phyloP scores from a whole-genome alignment of 2,888 invertebrate genomes.

The Hedya salicella region DNA sequence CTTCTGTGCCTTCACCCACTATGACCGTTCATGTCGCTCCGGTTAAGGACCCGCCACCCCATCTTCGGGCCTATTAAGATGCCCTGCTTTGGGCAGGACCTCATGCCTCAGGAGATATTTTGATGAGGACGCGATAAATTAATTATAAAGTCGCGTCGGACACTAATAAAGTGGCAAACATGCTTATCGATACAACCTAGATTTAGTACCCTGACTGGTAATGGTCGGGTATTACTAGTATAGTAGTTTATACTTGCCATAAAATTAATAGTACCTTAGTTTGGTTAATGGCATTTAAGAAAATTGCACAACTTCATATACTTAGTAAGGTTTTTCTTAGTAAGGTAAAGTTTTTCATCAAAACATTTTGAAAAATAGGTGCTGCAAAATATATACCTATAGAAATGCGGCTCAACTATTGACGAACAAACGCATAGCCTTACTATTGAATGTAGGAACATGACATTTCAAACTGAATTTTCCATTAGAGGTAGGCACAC shows the following conservation, averaged over 20 bases:
- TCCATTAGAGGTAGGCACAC: too few species aligned
- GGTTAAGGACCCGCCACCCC: slow-evolving; percentile 48
- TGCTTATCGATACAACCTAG: slow-evolving; percentile 67
- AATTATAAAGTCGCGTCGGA: slow-evolving; percentile 67
- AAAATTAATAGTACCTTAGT: slow-evolving; percentile 9
- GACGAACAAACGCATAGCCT: too few species aligned
- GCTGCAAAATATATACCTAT: too few species aligned
- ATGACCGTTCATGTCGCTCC: slow-evolving; percentile 41
- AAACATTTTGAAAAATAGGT: too few species aligned
- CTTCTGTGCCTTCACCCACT: slow-evolving; percentile 34
- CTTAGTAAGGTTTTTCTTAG: too few species aligned
- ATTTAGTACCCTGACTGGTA: slow-evolving; percentile 48
- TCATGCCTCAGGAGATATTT: slow-evolving; percentile 73
- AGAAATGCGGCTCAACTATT: too few species aligned
- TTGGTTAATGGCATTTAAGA: background rate
- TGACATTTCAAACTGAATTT: too few species aligned
- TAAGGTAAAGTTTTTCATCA: too few species aligned
- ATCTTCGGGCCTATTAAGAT: slow-evolving; percentile 46
- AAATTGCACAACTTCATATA: background rate
- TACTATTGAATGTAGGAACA: too few species aligned
- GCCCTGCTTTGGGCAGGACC: slow-evolving; percentile 63
- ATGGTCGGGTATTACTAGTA: slow-evolving; percentile 13
- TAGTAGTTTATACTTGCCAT: slow-evolving; percentile 9
- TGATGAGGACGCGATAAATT: slow-evolving; percentile 78
- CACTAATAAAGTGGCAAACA: slow-evolving; percentile 68